phyloP scores from a whole-genome alignment of 2,888 invertebrate species.

The Erannis defoliaria region DNA sequence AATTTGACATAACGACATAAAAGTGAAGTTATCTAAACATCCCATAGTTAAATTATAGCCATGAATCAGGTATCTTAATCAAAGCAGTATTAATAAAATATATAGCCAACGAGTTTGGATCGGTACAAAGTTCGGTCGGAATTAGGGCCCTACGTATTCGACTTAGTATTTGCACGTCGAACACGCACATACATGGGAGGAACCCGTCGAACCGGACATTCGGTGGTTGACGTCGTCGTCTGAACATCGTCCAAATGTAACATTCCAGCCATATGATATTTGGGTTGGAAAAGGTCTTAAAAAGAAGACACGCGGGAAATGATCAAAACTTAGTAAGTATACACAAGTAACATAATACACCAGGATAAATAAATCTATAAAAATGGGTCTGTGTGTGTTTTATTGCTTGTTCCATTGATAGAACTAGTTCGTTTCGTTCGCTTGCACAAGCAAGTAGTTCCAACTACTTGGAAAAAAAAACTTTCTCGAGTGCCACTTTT shows the following conservation, averaged over 20 bases:
- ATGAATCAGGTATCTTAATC: not conserved
- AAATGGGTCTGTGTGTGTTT: too few relatives aligned
- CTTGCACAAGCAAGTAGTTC: too few relatives aligned
- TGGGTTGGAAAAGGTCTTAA: not conserved
- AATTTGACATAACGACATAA: not conserved
- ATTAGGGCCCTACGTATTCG: conserved; percentile 2
- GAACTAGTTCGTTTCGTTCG: too few relatives aligned
- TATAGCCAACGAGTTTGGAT: not conserved
- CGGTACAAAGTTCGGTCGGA: conserved; percentile 13
- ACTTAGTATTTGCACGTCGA: conserved; percentile 23
- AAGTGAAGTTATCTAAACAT: not conserved
- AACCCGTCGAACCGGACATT: conserved; percentile 42
- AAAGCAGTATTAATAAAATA: not conserved
- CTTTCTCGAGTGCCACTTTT: too few relatives aligned
- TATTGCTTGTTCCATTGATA: too few relatives aligned
- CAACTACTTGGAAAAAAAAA: too few relatives aligned
- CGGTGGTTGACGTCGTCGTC: conserved; percentile 22
- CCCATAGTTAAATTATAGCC: not conserved
- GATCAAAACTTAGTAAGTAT: too few relatives aligned
- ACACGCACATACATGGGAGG: conserved; percentile 1
- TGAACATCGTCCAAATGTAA: not conserved
- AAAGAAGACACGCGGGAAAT: not conserved
- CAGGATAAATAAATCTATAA: too few relatives aligned
- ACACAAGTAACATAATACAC: too few relatives aligned
- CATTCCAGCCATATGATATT: not conserved